Conservation (phyloP, 1,140 invertebrate genomes). For the Meloidogyne hapla region DNA sequence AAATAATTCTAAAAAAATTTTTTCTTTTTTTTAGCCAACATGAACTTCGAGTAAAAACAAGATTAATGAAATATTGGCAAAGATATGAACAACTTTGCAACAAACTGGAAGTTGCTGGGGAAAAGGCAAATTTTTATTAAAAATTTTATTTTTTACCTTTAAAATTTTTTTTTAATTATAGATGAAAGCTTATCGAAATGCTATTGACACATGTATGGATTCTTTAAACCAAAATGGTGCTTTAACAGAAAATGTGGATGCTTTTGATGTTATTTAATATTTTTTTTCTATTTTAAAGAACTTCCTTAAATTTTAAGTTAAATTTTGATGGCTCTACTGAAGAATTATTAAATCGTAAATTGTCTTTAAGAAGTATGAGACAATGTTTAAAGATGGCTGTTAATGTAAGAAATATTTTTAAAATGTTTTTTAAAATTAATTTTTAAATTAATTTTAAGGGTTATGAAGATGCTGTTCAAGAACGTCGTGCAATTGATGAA, state of each 20-base stretch:
- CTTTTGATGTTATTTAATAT: neutral
- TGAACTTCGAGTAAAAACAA: slow-evolving; percentile 19
- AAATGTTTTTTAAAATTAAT: too few species aligned
- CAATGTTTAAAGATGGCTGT: neutral
- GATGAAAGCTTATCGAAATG: neutral
- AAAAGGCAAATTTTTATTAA: neutral
- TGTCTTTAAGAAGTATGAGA: neutral
- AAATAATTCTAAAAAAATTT: neutral
- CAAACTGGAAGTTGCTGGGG: neutral
- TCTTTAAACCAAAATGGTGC: neutral
- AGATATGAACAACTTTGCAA: slow-evolving; percentile 3
- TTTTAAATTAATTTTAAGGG: neutral
- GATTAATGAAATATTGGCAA: slow-evolving; percentile 11
- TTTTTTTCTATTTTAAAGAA: neutral
- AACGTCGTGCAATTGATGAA: slow-evolving; percentile 13
- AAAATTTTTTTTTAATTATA: slow-evolving; percentile 4
- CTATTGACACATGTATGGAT: neutral
- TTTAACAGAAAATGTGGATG: neutral
- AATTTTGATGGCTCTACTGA: neutral
- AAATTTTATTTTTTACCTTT: too few species aligned
- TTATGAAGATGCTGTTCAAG: neutral
- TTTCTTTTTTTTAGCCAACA: slow-evolving; percentile 8
- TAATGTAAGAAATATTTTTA: neutral
- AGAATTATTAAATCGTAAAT: neutral
- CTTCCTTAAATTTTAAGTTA: neutral